Base-by-base conservation (phyloP, 2,113 vertebrate species). In the Chionodraco myersi region DNA sequence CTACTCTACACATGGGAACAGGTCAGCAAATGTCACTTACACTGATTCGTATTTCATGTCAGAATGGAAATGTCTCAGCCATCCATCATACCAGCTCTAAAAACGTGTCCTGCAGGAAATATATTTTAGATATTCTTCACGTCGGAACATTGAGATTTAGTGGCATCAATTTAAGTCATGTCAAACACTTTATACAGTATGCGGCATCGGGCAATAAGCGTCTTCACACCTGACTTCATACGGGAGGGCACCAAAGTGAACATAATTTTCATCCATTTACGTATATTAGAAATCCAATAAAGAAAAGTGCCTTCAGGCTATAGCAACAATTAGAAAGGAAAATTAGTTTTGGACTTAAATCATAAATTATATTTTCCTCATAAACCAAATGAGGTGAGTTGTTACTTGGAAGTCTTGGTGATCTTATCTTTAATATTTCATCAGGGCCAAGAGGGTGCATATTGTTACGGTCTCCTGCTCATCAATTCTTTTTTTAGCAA, bases 201-300 rank as follows among this genome's bases (percentile, higher is more conserved):
- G 82, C 84, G 77, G 89, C 89, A 41, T 59, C 66, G 89, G 83
- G 86, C 88, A 92, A 90, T 88, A 80, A 59, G 48, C 34, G 51
- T 88, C 81, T 85, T 75, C 84, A 80, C 89, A 93, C 88, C 88
- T 92, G 92, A 87, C 83, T 90, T 90, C 65, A 54, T 68, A 62
- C 53, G 77, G 91, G 86, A 84, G 82, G 71, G 68, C 70, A 84
- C 74, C 75, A 78, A 67, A 75, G 57, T 58, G 56, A 54, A 75
- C 80, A 84, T 82, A 60, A 88, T 91, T 91, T 84, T 86, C 77
- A 79, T 77, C 89, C 69, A 91, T 92, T 92, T 89, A 79, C 68
- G 51, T 91, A 91, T 92, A 94, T 95, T 94, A 89, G 75, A 89
- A 89, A 90, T 87, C 67, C 72, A 88, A 91, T 87, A 92, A 91